Evolutionary conservation across 1,140 invertebrate species (phyloP).

Genomic region (Anoplolepis gracilipes): DNA sequence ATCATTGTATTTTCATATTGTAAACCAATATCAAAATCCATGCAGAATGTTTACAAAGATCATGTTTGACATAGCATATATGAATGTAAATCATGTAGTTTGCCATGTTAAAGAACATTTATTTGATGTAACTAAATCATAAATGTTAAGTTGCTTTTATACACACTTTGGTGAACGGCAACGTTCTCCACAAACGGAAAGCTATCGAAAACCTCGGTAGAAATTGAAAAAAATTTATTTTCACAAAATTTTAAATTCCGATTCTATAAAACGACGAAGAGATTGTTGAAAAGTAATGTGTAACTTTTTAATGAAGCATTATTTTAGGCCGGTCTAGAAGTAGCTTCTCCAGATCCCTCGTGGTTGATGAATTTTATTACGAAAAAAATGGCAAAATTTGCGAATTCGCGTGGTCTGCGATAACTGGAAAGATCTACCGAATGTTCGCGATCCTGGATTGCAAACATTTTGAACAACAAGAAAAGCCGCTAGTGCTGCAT

Average conservation of each 20-base stretch:
- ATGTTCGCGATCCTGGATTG: not conserved
- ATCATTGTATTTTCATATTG: not conserved
- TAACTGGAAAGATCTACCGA: not conserved
- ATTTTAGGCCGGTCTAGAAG: not conserved
- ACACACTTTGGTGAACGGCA: not conserved
- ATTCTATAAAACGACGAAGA: not conserved
- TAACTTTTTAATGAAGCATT: not conserved
- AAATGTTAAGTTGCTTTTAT: not conserved
- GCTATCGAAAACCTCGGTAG: not conserved
- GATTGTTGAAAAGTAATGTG: not conserved
- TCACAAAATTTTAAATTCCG: too few species aligned
- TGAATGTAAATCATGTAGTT: conserved; percentile 1
- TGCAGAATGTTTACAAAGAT: not conserved
- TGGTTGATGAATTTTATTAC: not conserved
- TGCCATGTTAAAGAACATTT: not conserved
- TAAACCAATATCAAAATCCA: not conserved
- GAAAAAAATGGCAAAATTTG: not conserved
- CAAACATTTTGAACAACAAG: conserved; percentile 55
- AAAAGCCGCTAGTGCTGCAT: conserved; percentile 55
- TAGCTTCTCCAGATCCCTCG: not conserved
- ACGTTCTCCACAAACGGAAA: not conserved
- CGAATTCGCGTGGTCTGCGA: not conserved
- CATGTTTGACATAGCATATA: not conserved
- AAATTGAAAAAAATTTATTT: not conserved
- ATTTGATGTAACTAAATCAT: not conserved